phyloP scores from a whole-genome alignment of 2,797 vertebrate species.

The Bucorvus abyssinicus region DNA sequence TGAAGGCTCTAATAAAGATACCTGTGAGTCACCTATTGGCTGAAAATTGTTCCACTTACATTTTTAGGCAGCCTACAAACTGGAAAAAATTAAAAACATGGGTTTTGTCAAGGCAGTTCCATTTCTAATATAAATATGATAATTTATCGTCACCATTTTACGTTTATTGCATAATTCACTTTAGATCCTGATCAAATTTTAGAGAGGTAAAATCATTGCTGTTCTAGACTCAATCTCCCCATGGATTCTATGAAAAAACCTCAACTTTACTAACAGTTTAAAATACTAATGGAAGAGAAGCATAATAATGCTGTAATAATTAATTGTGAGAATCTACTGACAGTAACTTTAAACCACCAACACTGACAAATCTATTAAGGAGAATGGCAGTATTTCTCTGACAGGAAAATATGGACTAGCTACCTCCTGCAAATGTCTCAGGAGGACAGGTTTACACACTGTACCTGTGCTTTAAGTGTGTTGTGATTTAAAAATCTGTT shows the following conservation, averaged over 20 bases:
- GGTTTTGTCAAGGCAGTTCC: background rate
- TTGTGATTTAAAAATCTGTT: background rate
- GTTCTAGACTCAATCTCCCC: background rate
- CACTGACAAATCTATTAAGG: background rate
- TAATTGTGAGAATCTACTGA: background rate
- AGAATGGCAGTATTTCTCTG: background rate
- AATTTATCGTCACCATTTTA: background rate
- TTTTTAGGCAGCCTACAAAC: background rate
- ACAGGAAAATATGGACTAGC: background rate
- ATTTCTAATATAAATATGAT: background rate
- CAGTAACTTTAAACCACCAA: background rate
- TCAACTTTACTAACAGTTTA: background rate
- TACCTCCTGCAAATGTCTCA: background rate
- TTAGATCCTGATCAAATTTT: background rate
- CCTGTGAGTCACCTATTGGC: background rate
- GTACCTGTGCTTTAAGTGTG: background rate
- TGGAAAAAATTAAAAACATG: background rate
- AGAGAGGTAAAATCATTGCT: background rate
- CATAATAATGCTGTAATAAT: background rate
- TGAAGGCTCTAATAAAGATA: background rate
- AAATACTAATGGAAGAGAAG: background rate
- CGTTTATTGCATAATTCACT: background rate
- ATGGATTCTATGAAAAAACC: background rate
- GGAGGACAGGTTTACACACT: background rate
- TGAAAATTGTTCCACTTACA: background rate